Percentiles rank a stretch among this genome's conserved stretches.
These are phyloP conservation scores for Tryphoninae sp. DNA, from an alignment of 2,888 invertebrate genomes.

Conservation along the genomic window DNA sequence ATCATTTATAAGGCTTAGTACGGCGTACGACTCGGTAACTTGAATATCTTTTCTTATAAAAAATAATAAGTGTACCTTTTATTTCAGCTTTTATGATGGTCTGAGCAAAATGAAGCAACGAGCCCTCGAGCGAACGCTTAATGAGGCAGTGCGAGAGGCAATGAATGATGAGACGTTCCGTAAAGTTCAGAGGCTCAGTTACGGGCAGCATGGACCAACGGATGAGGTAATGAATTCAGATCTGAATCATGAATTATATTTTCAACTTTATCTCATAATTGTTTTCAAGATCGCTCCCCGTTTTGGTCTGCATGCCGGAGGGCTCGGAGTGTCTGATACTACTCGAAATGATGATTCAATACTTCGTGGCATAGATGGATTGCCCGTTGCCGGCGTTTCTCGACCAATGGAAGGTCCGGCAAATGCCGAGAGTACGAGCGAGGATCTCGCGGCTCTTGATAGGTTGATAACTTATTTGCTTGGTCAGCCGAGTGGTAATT, in stretches of 20 bases:
- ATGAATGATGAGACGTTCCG: slow-evolving; percentile 87
- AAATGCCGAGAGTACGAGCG: slow-evolving; percentile 73
- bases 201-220: slow-evolving; percentile 85
- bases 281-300: slow-evolving; percentile 72
- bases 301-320: slow-evolving; percentile 69
- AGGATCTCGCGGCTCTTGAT: slow-evolving; percentile 86
- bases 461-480: slow-evolving; percentile 85
- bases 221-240: slow-evolving; percentile 83
- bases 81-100: slow-evolving; percentile 82
- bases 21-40: background rate
- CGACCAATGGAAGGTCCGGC: slow-evolving; percentile 78
- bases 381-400: slow-evolving; percentile 33
- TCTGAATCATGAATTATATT: background rate
- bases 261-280: slow-evolving; percentile 18
- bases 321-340: slow-evolving; percentile 28
- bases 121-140: slow-evolving; percentile 84
- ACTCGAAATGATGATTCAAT: slow-evolving; percentile 33
- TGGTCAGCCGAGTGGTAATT: slow-evolving; percentile 80
- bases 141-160: slow-evolving; percentile 86
- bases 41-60: background rate
- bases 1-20: background rate
- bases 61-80: slow-evolving; percentile 1
- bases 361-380: slow-evolving; percentile 27
- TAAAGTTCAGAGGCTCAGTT: slow-evolving; percentile 88
- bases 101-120: slow-evolving; percentile 80